Conservation (phyloP, 2,113 vertebrate species). For the Tachysurus fulvidraco region DNA sequence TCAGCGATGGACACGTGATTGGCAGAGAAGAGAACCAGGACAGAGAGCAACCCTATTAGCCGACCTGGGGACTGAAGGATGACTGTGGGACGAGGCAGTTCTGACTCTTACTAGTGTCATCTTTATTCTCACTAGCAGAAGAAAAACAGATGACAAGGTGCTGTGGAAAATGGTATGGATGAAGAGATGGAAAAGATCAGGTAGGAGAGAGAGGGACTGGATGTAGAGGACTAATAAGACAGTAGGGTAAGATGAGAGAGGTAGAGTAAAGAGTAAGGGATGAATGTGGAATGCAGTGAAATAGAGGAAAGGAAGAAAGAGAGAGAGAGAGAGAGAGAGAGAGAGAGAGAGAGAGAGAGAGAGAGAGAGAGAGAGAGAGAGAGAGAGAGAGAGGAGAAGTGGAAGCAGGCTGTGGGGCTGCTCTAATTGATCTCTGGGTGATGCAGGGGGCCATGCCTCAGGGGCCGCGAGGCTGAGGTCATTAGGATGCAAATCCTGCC, state of each 20-base stretch:
- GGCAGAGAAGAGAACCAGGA: constrained; percentile 30
- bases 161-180: constrained; percentile 3
- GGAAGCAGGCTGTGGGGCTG: constrained; percentile 48
- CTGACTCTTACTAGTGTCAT: not conserved
- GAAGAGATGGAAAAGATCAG: constrained; percentile 13
- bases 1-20: constrained; percentile 33
- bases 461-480: constrained; percentile 72
- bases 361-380: constrained; percentile 39
- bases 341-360: constrained; percentile 14
- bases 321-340: constrained; percentile 18
- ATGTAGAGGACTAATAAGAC: constrained; percentile 21
- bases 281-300: constrained; percentile 47
- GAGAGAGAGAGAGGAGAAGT: constrained; percentile 25
- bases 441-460: constrained; percentile 70
- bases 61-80: constrained; percentile 12
- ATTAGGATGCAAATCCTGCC: constrained; percentile 78
- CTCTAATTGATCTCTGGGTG: constrained; percentile 80
- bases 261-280: not conserved
- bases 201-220: not conserved
- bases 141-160: not conserved
- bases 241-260: constrained; percentile 21
- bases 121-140: not conserved
- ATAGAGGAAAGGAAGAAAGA: constrained; percentile 42
- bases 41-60: constrained; percentile 25
- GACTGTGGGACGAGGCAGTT: constrained; percentile 26